Percentiles rank a stretch among this genome's conserved stretches.
phyloP scores from a whole-genome alignment of 2,797 vertebrate genomes.

The Esox masquinongy region DNA sequence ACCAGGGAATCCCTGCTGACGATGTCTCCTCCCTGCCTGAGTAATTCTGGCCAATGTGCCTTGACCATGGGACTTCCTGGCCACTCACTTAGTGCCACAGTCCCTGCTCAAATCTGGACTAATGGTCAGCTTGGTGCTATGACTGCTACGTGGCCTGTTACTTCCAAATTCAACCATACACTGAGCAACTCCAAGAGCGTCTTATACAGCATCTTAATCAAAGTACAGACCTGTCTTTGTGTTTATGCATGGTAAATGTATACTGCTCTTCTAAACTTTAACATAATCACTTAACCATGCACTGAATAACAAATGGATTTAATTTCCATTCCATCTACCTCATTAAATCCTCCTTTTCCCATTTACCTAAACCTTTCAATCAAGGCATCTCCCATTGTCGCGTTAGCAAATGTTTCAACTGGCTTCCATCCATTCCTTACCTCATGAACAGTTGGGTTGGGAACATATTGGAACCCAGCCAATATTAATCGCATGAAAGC shows the following conservation, averaged over 20 bases:
- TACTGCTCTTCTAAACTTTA: background rate
- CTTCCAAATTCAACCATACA: background rate
- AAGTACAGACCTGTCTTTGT: background rate
- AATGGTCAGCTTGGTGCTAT: too few relatives aligned
- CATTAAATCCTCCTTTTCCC: background rate
- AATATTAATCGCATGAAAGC: slow-evolving; percentile 1
- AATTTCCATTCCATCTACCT: background rate
- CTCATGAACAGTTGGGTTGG: background rate
- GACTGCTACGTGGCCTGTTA: background rate
- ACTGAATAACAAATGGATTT: background rate
- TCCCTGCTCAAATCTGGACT: background rate
- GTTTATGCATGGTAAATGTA: background rate
- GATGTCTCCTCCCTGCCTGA: too few relatives aligned
- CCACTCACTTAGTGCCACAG: background rate
- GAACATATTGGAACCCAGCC: background rate
- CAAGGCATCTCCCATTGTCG: background rate
- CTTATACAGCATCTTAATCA: background rate
- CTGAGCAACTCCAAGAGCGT: background rate
- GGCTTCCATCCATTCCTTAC: background rate
- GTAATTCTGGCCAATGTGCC: too few relatives aligned
- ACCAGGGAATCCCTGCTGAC: too few relatives aligned
- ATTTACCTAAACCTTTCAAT: background rate
- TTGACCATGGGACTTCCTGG: background rate
- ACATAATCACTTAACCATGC: background rate
- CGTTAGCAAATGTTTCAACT: background rate